Evolutionary conservation across 1,140 invertebrate genomes (phyloP).

Genomic region (Venustaconcha ellipsiformis): DNA sequence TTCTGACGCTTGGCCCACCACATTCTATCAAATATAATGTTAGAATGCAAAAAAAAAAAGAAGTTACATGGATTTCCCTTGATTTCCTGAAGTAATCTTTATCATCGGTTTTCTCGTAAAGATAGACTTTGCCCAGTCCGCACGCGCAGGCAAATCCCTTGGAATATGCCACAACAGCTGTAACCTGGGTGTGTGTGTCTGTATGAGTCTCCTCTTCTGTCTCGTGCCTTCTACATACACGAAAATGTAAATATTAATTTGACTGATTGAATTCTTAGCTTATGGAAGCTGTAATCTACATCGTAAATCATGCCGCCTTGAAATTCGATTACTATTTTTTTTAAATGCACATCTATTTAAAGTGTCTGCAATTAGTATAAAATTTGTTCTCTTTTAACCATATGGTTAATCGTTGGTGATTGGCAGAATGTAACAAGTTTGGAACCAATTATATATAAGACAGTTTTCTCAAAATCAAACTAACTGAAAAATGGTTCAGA

Average conservation of each 20-base stretch:
- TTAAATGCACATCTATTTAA: no score
- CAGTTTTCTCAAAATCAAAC: no score
- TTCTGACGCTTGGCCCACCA: neutral
- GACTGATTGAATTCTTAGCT: neutral
- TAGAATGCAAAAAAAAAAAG: neutral
- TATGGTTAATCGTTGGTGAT: no score
- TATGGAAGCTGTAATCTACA: neutral
- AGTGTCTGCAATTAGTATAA: no score
- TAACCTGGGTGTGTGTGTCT: constrained; percentile 43
- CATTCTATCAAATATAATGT: neutral
- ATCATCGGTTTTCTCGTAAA: constrained; percentile 68
- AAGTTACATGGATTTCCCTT: constrained; percentile 61
- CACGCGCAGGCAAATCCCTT: constrained; percentile 68
- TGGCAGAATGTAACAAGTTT: no score
- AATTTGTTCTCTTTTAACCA: no score
- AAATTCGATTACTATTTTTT: no score
- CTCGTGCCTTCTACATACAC: constrained; percentile 14
- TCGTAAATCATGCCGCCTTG: neutral
- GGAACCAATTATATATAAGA: no score
- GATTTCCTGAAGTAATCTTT: constrained; percentile 64
- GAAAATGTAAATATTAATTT: neutral
- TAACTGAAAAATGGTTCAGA: no score
- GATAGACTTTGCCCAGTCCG: constrained; percentile 61
- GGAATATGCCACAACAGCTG: constrained; percentile 63
- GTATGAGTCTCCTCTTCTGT: constrained; percentile 14